A percentile compares a stretch with the other conserved stretches of the same genome.
These are phyloP conservation scores for Anoplolepis gracilipes DNA, from an alignment of 1,140 invertebrate species.

Conservation along the genomic window DNA sequence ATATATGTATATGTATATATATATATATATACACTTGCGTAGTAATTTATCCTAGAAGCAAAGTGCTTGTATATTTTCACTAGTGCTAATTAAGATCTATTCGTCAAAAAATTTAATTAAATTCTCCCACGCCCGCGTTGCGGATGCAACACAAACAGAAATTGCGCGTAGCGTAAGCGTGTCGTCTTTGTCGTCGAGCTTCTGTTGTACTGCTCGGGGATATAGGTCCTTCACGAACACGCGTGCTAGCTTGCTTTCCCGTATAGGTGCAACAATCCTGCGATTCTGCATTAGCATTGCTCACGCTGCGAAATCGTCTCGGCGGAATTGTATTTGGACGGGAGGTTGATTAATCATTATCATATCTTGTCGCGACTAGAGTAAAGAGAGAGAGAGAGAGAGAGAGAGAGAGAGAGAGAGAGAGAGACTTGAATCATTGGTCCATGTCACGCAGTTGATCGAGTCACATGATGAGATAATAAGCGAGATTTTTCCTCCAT, in stretches of 20 bases:
- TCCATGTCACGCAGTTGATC: conserved; percentile 3
- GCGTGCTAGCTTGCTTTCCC: conserved; percentile 31
- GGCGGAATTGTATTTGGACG: conserved; percentile 11
- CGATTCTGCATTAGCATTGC: conserved; percentile 33
- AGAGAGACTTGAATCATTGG: conserved; percentile 18
- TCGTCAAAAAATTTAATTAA: conserved; percentile 43
- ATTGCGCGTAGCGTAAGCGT: conserved; percentile 40
- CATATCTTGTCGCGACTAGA: conserved; percentile 37
- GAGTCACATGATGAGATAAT: conserved; percentile 16
- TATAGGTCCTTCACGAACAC: not conserved
- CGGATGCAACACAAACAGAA: conserved; percentile 45
- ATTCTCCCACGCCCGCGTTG: not conserved
- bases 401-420: conserved; percentile 20
- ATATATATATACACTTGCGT: not conserved
- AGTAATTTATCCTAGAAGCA: not conserved
- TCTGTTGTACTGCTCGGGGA: not conserved
- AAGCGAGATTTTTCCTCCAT: not conserved
- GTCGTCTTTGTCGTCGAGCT: conserved; percentile 9
- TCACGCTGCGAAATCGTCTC: not conserved
- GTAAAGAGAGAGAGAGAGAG: conserved; percentile 7
- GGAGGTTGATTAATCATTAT: conserved; percentile 61
- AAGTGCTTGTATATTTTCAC: not conserved
- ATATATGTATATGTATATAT: not conserved
- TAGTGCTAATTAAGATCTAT: not conserved
- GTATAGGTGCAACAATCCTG: conserved; percentile 45